These are phyloP conservation scores for Nomada hirtipes DNA, from an alignment of 2,888 invertebrate genomes.

Conservation along the genomic window DNA sequence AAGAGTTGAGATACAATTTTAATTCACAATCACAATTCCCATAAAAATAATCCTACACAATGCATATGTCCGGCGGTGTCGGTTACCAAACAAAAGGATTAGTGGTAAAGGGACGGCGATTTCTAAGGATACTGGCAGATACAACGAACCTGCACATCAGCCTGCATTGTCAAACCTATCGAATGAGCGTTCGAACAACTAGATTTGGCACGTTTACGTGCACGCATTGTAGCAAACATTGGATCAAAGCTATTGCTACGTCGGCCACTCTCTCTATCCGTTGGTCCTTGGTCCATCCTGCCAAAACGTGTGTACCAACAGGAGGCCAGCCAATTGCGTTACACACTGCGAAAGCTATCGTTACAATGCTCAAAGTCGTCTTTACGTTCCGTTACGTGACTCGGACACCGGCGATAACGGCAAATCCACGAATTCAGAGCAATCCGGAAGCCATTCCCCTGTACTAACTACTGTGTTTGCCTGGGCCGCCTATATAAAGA, in stretches of 20 bases:
- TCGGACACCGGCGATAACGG: constrained; percentile 64
- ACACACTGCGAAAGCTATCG: constrained; percentile 62
- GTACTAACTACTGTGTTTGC: constrained; percentile 50
- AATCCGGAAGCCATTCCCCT: constrained; percentile 43
- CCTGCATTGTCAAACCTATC: constrained; percentile 55
- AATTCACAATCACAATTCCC: too few relatives aligned
- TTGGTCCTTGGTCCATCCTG: constrained; percentile 64
- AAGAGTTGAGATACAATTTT: too few relatives aligned
- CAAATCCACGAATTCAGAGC: constrained; percentile 51
- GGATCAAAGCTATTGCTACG: constrained; percentile 64
- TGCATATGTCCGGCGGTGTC: neutral
- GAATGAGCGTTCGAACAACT: constrained; percentile 68
- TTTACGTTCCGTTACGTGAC: constrained; percentile 68
- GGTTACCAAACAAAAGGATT: neutral
- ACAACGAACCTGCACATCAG: constrained; percentile 36
- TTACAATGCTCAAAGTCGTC: constrained; percentile 69
- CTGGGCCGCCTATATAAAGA: constrained; percentile 45
- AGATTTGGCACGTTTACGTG: constrained; percentile 68
- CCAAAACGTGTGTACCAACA: constrained; percentile 64
- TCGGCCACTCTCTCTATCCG: constrained; percentile 54
- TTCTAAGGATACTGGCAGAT: constrained; percentile 38
- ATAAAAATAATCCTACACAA: too few relatives aligned
- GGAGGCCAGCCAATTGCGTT: constrained; percentile 65
- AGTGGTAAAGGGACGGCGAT: constrained; percentile 24
- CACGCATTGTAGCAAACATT: constrained; percentile 65